Percentiles rank a stretch among this genome's conserved stretches.
phyloP scores from a whole-genome alignment of 1,140 invertebrate species.

The Wasmannia auropunctata region DNA sequence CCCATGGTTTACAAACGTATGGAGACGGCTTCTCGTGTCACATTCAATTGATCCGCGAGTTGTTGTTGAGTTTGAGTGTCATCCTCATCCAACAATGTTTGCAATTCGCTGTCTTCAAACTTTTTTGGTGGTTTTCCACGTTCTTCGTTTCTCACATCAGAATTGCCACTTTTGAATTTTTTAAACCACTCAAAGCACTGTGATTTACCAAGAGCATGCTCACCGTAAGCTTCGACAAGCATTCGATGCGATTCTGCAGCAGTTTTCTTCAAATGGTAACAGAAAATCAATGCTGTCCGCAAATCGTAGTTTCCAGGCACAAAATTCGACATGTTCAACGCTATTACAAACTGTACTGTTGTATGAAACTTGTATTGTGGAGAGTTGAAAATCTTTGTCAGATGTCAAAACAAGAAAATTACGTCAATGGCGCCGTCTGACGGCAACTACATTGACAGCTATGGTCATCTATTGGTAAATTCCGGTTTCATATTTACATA shows the following conservation, averaged over 20 bases:
- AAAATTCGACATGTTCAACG: slow-evolving; percentile 61
- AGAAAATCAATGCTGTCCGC: slow-evolving; percentile 64
- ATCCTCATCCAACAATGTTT: too few species aligned
- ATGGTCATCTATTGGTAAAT: background rate
- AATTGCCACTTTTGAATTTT: slow-evolving; percentile 60
- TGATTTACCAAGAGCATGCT: too few species aligned
- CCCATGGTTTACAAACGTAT: too few species aligned
- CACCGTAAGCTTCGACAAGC: too few species aligned
- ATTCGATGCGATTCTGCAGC: too few species aligned
- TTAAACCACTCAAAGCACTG: slow-evolving; percentile 27
- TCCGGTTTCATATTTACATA: background rate
- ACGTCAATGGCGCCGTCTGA: too few species aligned
- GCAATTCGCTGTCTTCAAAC: too few species aligned
- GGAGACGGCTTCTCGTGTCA: too few species aligned
- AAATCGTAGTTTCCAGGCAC: slow-evolving; percentile 59
- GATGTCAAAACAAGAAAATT: background rate
- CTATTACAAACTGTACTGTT: slow-evolving; percentile 47
- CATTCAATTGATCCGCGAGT: too few species aligned
- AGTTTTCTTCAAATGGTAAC: slow-evolving; percentile 44
- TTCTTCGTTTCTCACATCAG: slow-evolving; percentile 64
- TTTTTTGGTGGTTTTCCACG: slow-evolving; percentile 65
- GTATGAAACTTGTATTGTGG: slow-evolving; percentile 53
- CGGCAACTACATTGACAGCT: too few species aligned
- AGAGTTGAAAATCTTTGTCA: slow-evolving; percentile 40
- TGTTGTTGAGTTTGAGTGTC: too few species aligned